phyloP scores from a whole-genome alignment of 2,888 invertebrate genomes.

The Tetropium fuscum region DNA sequence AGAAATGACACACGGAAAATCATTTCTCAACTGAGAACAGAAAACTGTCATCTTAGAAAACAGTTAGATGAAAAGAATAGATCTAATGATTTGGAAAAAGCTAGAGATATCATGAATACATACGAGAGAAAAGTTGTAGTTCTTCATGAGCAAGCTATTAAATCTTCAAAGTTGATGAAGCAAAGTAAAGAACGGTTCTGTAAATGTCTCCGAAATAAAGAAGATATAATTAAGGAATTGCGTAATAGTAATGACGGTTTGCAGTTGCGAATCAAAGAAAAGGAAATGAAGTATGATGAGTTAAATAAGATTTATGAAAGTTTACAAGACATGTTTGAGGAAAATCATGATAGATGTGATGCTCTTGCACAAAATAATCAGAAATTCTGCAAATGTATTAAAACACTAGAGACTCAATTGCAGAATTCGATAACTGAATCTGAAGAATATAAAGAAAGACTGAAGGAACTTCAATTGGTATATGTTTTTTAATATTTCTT shows the following conservation, averaged over 20 bases:
- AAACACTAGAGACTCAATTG: constrained; percentile 41
- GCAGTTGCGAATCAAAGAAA: constrained; percentile 32
- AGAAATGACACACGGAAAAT: constrained; percentile 19
- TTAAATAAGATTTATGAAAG: constrained; percentile 35
- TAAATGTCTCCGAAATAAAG: constrained; percentile 45
- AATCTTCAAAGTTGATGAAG: constrained; percentile 49
- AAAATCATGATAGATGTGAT: constrained; percentile 36
- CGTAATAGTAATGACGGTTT: constrained; percentile 39
- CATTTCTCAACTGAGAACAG: constrained; percentile 33
- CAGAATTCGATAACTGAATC: constrained; percentile 33
- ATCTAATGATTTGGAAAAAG: constrained; percentile 45
- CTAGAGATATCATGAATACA: constrained; percentile 44
- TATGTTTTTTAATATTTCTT: neutral
- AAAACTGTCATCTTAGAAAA: constrained; percentile 42
- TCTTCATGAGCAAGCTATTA: constrained; percentile 48
- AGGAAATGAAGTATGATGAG: constrained; percentile 37
- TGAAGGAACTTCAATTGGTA: constrained; percentile 26
- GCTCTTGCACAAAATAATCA: constrained; percentile 38
- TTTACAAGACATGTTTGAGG: constrained; percentile 35
- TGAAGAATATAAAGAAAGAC: constrained; percentile 37
- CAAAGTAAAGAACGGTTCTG: constrained; percentile 50
- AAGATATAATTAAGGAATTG: constrained; percentile 43
- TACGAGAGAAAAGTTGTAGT: constrained; percentile 49
- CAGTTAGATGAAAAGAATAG: constrained; percentile 44
- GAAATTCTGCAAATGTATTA: constrained; percentile 41